A percentile compares a stretch with the other conserved stretches of the same genome.
Conservation (phyloP, 2,113 vertebrate species). For the Syngnathus scovelli region DNA sequence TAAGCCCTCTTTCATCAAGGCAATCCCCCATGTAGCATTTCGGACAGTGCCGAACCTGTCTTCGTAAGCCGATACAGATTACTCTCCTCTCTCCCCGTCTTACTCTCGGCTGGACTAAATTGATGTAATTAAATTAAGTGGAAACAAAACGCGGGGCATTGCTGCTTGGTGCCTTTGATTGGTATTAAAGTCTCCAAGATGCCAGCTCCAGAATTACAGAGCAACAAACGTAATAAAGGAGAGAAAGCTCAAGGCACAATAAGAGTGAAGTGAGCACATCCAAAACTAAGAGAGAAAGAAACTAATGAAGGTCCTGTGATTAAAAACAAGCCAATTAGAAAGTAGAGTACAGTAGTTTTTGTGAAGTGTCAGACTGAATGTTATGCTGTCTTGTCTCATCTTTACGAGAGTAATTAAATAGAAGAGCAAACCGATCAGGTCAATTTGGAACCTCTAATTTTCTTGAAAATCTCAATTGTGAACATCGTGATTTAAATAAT, state of each 20-base stretch:
- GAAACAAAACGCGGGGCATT: slow-evolving; percentile 55
- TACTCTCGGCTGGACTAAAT: slow-evolving; percentile 53
- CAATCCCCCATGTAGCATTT: slow-evolving; percentile 49
- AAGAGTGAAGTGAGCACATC: slow-evolving; percentile 21
- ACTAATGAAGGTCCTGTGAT: background rate
- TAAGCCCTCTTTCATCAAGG: slow-evolving; percentile 59
- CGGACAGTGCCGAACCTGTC: slow-evolving; percentile 59
- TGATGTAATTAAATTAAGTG: slow-evolving; percentile 67
- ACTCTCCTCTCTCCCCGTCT: slow-evolving; percentile 30
- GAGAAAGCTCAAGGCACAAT: slow-evolving; percentile 23
- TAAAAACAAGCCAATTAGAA: slow-evolving; percentile 8
- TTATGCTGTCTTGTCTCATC: background rate
- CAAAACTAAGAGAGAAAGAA: background rate
- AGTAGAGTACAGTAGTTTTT: background rate
- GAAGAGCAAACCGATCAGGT: background rate
- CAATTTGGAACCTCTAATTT: too few species aligned
- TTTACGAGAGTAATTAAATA: background rate
- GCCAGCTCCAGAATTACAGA: slow-evolving; percentile 29
- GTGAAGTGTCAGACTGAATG: background rate
- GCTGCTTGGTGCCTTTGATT: slow-evolving; percentile 46
- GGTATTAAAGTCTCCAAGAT: slow-evolving; percentile 47
- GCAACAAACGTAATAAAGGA: slow-evolving; percentile 40
- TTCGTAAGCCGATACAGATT: slow-evolving; percentile 53
- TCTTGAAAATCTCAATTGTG: too few species aligned
- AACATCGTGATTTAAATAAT: background rate